Conservation (phyloP, 1,140 invertebrate species). For the Drosophila tropicalis region DNA sequence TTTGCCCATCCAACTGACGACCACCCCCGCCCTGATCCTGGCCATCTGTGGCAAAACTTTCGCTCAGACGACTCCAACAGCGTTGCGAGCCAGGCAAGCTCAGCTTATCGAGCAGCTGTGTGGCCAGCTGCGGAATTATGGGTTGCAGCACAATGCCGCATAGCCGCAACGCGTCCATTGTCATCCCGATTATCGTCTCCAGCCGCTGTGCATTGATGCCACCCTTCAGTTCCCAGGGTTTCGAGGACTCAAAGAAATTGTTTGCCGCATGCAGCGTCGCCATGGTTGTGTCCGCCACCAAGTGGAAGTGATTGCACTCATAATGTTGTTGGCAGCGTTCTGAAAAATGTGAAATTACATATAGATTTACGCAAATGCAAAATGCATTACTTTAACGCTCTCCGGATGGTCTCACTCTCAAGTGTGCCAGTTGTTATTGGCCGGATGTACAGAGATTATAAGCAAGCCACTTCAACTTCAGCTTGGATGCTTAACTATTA, state of each 20-base stretch:
- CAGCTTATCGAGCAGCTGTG: conserved; percentile 88
- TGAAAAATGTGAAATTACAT: conserved; percentile 68
- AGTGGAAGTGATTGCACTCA: conserved; percentile 91
- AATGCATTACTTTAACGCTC: conserved; percentile 51
- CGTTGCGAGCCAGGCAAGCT: conserved; percentile 84
- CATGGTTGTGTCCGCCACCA: conserved; percentile 91
- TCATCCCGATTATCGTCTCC: conserved; percentile 90
- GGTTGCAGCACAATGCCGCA: conserved; percentile 92
- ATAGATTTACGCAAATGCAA: conserved; percentile 34
- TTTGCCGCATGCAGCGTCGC: conserved; percentile 90
- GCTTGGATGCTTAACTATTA: conserved; percentile 67
- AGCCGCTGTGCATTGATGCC: conserved; percentile 84
- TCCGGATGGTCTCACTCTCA: conserved; percentile 48
- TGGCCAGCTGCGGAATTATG: conserved; percentile 90
- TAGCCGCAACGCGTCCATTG: conserved; percentile 92
- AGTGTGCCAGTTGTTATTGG: conserved; percentile 60
- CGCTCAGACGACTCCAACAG: conserved; percentile 84
- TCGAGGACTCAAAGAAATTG: conserved; percentile 91
- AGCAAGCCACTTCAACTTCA: conserved; percentile 52
- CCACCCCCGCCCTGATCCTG: neutral
- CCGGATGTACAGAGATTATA: conserved; percentile 59
- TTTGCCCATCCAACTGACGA: conserved; percentile 45
- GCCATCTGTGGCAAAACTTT: conserved; percentile 41
- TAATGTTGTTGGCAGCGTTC: conserved; percentile 88
- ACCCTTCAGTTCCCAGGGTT: conserved; percentile 93